Base-by-base conservation (phyloP, 2,888 invertebrate genomes). In the Hemaris fuciformis region DNA sequence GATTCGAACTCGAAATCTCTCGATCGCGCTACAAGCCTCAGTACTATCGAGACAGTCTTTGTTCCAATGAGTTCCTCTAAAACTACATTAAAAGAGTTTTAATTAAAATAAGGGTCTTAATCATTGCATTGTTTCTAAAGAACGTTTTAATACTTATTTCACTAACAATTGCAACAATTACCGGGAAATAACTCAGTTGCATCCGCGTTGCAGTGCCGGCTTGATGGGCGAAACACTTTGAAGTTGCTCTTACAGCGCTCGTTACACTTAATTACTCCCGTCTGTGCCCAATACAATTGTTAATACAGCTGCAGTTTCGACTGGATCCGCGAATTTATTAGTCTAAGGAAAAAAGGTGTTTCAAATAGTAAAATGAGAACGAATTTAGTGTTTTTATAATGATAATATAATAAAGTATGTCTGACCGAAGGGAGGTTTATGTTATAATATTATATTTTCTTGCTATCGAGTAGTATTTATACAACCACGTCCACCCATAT, bases 181-280 rank as follows among this genome's bases (percentile, higher is more conserved):
- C 31, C 18, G 10, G 18, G 1, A 3, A 53, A 53, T 18, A 18
- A 27, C 31, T 53, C 53, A 53, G n/a, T 8, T 53, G 18, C 31
- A 18, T 31, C 53, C 31, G 15, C 27, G 7, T 53, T 27, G 27
- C 8, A 53, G 18, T 53, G 27, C 27, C 27, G 10, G 31, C 8
- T 53, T 53, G 31, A 53, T 31, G 53, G 27, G 53, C 53, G 10
- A 48, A 53, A 53, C 53, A 53, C 53, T 53, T 53, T 53, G 18
- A 53, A 53, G 31, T 53, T 53, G 27, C 27, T 53, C 53, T 27
- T 18, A 53, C 27, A 53, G 15, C 18, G 53, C 31, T 53, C 53
- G 53, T 53, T 53, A 53, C 18, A 31, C 1, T 31, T 53, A 53
- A 53, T 31, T 53, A 18, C 53, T 53, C 27, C 8, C 27, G 48